These are phyloP conservation scores for Pandemis corylana DNA, from an alignment of 2,888 invertebrate genomes.

Conservation along the genomic window DNA sequence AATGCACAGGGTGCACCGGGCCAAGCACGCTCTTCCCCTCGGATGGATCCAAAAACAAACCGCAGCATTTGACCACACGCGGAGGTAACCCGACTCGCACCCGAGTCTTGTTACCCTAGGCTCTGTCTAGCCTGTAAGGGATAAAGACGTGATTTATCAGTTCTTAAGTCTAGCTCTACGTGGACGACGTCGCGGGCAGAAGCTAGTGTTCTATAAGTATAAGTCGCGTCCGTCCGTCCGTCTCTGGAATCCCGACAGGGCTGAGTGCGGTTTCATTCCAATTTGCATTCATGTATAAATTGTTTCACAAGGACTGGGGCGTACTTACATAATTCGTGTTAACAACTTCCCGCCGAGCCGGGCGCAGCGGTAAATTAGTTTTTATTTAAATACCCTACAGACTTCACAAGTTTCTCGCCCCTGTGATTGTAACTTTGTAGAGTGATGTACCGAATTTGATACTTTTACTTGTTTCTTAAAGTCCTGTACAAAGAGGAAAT, in stretches of 20 bases:
- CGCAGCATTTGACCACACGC: too few species aligned
- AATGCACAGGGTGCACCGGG: too few species aligned
- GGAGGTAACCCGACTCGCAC: too few species aligned
- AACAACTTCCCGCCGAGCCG: neutral
- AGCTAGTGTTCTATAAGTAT: neutral
- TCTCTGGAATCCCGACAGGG: neutral
- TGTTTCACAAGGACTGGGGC: neutral
- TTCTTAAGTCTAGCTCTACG: too few species aligned
- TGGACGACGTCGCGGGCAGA: too few species aligned
- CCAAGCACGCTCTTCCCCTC: too few species aligned
- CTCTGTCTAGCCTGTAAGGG: too few species aligned
- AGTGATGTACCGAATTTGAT: neutral
- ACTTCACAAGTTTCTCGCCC: neutral
- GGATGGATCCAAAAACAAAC: too few species aligned
- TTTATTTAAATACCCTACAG: slow-evolving; percentile 1
- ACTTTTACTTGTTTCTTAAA: neutral
- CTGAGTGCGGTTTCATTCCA: neutral
- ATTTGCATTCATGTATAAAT: slow-evolving; percentile 11
- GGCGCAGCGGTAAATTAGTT: neutral
- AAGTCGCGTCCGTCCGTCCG: neutral
- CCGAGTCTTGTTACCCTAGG: too few species aligned
- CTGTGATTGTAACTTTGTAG: neutral
- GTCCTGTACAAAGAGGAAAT: neutral
- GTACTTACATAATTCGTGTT: slow-evolving; percentile 1
- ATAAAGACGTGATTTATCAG: too few species aligned